phyloP scores from a whole-genome alignment of 2,888 invertebrate species.

The Branchipolynoe longqiensis region DNA sequence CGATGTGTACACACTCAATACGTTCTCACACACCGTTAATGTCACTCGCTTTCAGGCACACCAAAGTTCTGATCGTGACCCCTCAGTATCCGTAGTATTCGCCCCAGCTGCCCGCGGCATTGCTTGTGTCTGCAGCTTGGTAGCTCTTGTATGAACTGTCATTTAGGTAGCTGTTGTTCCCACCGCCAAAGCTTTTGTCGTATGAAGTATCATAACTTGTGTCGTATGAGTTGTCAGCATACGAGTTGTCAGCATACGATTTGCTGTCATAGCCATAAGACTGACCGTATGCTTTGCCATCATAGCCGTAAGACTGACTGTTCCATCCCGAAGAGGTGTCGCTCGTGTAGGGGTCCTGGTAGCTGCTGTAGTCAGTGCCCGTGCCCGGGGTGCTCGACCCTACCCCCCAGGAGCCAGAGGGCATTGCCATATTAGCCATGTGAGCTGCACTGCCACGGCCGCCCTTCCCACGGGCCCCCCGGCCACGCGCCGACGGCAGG shows the following conservation, averaged over 20 bases:
- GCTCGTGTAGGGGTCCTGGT: constrained; percentile 6
- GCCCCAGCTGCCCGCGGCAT: background rate
- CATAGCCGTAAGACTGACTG: background rate
- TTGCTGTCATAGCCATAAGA: too few relatives aligned
- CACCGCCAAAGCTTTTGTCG: background rate
- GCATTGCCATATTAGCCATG: background rate
- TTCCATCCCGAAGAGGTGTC: background rate
- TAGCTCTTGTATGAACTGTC: background rate
- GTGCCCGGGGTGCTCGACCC: background rate
- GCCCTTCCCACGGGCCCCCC: background rate
- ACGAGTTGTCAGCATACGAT: too few relatives aligned
- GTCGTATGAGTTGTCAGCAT: background rate
- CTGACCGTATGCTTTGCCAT: too few relatives aligned
- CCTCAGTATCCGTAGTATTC: background rate
- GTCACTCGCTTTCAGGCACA: background rate
- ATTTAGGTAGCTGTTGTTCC: background rate
- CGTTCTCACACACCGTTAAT: background rate
- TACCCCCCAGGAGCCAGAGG: background rate
- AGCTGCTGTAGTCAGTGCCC: constrained; percentile 3
- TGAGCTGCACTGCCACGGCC: background rate
- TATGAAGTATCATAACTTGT: constrained; percentile 13
- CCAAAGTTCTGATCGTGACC: background rate
- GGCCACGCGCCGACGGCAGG: background rate
- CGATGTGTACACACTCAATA: background rate
- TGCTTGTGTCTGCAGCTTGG: background rate